These are phyloP conservation scores for Stratiolaelaps scimitus DNA, from an alignment of 1,140 invertebrate species.

Conservation along the genomic window DNA sequence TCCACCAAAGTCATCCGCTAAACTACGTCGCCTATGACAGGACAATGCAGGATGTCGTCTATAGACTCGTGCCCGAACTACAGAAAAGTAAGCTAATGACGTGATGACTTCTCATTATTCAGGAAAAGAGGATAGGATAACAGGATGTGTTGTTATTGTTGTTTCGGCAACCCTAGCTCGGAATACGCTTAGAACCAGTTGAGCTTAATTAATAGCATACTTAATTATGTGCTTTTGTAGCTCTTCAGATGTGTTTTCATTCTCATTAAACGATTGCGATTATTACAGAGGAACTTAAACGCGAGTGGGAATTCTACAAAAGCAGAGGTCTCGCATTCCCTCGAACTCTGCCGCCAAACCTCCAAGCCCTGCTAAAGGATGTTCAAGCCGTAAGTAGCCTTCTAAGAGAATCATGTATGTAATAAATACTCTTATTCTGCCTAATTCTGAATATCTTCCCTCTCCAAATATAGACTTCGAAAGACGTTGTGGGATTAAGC, in stretches of 20 bases:
- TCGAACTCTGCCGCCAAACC: conserved; percentile 31
- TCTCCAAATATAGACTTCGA: too few species aligned
- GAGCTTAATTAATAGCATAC: not conserved
- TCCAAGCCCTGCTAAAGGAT: conserved; percentile 25
- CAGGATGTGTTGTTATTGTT: too few species aligned
- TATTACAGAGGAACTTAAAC: conserved; percentile 36
- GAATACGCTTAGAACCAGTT: too few species aligned
- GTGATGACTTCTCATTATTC: too few species aligned
- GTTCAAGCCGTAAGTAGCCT: not conserved
- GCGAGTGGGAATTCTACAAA: conserved; percentile 37
- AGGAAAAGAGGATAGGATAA: too few species aligned
- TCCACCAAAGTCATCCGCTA: conserved; percentile 91
- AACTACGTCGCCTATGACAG: conserved; percentile 94
- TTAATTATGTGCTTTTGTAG: not conserved
- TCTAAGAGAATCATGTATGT: not conserved
- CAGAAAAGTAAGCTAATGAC: conserved; percentile 55
- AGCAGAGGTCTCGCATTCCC: conserved; percentile 37
- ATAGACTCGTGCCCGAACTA: conserved; percentile 82
- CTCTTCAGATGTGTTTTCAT: conserved; percentile 19
- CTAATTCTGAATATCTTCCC: too few species aligned
- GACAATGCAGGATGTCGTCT: conserved; percentile 97
- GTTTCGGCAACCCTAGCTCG: too few species aligned
- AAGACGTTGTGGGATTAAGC: too few species aligned
- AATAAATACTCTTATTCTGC: too few species aligned
- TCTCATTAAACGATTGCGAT: not conserved